phyloP scores from a whole-genome alignment of 2,797 vertebrate species.

The Myotis findleyi region DNA sequence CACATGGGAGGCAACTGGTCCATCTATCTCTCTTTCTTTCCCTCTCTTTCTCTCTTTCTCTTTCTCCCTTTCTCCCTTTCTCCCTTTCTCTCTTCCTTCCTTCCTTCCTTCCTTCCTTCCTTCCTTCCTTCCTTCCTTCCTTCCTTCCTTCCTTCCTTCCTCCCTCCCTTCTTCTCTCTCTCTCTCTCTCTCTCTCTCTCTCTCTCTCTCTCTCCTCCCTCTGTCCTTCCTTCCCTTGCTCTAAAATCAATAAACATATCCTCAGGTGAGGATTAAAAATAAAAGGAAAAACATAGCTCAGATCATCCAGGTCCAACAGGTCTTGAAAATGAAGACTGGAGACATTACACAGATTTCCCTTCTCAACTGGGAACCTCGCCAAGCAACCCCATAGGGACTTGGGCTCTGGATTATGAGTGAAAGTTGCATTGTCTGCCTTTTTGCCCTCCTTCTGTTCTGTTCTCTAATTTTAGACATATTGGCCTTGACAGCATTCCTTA shows the following conservation, averaged over 20 bases:
- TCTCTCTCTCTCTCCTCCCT: too few relatives aligned
- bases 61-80: too few relatives aligned
- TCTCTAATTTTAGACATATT: constrained; percentile 71
- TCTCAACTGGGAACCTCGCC: constrained; percentile 33
- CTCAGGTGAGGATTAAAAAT: neutral
- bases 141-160: too few relatives aligned
- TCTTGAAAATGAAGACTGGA: constrained; percentile 38
- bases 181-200: too few relatives aligned
- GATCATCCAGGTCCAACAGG: constrained; percentile 2
- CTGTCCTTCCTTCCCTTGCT: neutral
- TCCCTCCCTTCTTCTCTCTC: too few relatives aligned
- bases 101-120: too few relatives aligned
- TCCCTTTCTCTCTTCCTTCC: too few relatives aligned
- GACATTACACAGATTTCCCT: neutral
- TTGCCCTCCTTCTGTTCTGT: constrained; percentile 59
- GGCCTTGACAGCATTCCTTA: constrained; percentile 37
- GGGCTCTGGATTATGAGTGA: constrained; percentile 56
- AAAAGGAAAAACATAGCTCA: neutral
- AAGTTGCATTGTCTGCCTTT: constrained; percentile 63
- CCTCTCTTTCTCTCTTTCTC: too few relatives aligned
- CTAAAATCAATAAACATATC: neutral
- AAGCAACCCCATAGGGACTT: constrained; percentile 39
- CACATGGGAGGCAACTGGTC: neutral
- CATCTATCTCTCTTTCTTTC: too few relatives aligned
- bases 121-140: too few relatives aligned